Evolutionary conservation across 2,113 vertebrate species (phyloP).

Genomic region (western clawed frog (Xenopus tropicalis)): DNA sequence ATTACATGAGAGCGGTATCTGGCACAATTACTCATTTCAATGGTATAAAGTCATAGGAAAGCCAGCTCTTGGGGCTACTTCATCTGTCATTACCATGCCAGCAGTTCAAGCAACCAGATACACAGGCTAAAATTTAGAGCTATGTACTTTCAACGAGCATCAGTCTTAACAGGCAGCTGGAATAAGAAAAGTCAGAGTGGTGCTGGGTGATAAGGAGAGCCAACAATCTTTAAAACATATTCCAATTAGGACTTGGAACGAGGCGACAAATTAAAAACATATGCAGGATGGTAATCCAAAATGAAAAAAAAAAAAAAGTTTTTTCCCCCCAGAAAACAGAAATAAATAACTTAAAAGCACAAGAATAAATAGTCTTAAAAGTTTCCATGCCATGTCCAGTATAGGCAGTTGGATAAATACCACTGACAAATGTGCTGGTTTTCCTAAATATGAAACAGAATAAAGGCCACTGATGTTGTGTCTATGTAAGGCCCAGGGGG

Average conservation of each 20-base stretch:
- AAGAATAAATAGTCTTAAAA: constrained; percentile 10
- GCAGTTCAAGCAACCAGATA: too few species aligned
- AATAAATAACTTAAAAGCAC: constrained; percentile 35
- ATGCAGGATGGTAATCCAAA: background rate
- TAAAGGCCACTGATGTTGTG: constrained; percentile 35
- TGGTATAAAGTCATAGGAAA: too few species aligned
- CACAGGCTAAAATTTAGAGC: too few species aligned
- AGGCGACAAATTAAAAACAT: background rate
- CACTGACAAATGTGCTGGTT: constrained; percentile 13
- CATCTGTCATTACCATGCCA: too few species aligned
- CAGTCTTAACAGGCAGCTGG: background rate
- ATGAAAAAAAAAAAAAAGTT: background rate
- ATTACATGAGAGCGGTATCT: too few species aligned
- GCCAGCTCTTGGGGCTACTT: too few species aligned
- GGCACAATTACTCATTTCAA: too few species aligned
- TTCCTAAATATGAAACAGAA: constrained; percentile 25
- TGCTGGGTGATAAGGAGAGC: background rate
- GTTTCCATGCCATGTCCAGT: constrained; percentile 2
- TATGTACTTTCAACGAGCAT: too few species aligned
- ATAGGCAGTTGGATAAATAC: constrained; percentile 14
- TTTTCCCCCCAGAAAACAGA: background rate
- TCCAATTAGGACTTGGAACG: background rate
- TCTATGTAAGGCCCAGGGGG: constrained; percentile 22
- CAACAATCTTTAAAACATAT: background rate
- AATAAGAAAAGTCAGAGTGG: background rate